Percentiles rank a stretch among this genome's conserved stretches.
phyloP scores from a whole-genome alignment of 1,140 invertebrate species.

The Hycleus cichorii region DNA sequence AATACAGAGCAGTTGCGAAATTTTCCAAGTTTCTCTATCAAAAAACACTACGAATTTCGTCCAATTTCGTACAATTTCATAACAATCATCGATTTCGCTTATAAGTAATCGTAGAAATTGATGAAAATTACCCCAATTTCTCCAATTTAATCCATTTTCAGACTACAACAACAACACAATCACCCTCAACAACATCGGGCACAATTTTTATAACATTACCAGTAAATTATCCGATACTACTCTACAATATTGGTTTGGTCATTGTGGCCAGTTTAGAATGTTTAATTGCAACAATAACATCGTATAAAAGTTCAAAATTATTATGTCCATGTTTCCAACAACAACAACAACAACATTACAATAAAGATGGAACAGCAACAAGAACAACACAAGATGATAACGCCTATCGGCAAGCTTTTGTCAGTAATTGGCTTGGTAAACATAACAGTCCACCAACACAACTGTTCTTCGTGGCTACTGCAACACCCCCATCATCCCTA shows the following conservation, averaged over 20 bases:
- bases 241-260: constrained; percentile 50
- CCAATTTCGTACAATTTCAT: too few relatives aligned
- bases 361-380: background rate
- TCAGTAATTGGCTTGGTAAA: constrained; percentile 49
- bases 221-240: constrained; percentile 45
- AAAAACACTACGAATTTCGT: too few relatives aligned
- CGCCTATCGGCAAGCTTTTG: constrained; percentile 44
- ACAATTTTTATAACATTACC: constrained; percentile 20
- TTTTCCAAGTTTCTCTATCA: too few relatives aligned
- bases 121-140: too few relatives aligned
- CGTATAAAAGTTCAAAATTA: constrained; percentile 47
- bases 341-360: constrained; percentile 32
- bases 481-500: constrained; percentile 24
- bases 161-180: too few relatives aligned
- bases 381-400: constrained; percentile 2
- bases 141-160: too few relatives aligned
- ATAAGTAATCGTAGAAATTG: too few relatives aligned
- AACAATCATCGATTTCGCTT: too few relatives aligned
- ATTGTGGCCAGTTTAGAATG: constrained; percentile 47
- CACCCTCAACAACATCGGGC: background rate
- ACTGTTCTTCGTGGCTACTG: constrained; percentile 31
- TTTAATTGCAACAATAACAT: constrained; percentile 45
- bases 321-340: constrained; percentile 49
- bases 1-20: too few relatives aligned
- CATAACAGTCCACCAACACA: constrained; percentile 33